Conservation (phyloP, 2,113 vertebrate genomes). For the Lepus americanus region DNA sequence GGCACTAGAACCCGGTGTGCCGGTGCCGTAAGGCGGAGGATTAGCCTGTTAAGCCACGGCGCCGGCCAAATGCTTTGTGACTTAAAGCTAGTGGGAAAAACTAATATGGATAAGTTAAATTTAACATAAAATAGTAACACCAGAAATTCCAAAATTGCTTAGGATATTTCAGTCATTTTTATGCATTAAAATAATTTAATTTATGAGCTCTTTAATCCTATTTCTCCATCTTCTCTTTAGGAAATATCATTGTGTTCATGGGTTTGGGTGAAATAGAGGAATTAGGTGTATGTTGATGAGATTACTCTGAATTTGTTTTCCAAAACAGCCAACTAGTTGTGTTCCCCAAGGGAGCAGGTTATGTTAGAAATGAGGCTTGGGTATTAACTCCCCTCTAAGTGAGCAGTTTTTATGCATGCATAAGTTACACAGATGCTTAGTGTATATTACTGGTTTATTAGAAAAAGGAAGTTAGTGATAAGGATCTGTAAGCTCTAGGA, state of each 20-base stretch:
- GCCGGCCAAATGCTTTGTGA: neutral
- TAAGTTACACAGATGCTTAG: neutral
- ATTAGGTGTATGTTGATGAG: neutral
- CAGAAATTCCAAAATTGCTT: neutral
- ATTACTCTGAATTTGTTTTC: neutral
- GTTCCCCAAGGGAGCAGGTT: neutral
- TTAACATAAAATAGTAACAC: neutral
- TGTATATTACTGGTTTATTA: neutral
- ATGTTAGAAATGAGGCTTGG: neutral
- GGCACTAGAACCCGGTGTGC: no score
- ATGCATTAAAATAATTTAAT: neutral
- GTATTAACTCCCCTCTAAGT: no score
- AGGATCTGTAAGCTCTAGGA: neutral
- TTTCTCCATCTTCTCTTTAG: neutral
- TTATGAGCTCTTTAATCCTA: neutral
- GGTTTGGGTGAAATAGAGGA: neutral
- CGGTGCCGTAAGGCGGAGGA: no score
- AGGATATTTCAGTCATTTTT: neutral
- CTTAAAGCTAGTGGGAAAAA: neutral
- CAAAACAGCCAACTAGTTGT: neutral
- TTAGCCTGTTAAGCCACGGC: no score
- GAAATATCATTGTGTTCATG: neutral
- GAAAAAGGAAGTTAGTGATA: conserved; percentile 1
- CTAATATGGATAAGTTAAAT: neutral
- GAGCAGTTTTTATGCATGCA: neutral